A percentile compares a stretch with the other conserved stretches of the same genome.
Evolutionary conservation across 2,797 vertebrate species (phyloP).

Genomic region (Myiothlypis chrysogaster): DNA sequence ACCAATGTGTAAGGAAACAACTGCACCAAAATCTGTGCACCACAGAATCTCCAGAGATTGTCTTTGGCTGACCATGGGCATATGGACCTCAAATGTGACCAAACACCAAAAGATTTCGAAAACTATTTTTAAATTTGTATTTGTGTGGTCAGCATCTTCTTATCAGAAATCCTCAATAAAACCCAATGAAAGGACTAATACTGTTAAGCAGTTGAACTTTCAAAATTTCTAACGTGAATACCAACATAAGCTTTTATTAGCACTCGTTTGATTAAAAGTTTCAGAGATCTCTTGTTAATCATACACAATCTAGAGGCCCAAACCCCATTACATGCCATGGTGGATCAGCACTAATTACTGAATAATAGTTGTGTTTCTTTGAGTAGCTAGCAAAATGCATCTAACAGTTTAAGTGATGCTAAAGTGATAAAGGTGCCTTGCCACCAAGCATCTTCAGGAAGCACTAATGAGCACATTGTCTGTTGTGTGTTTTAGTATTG

Average conservation of each 20-base stretch:
- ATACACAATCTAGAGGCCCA: not conserved
- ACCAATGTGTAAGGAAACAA: not conserved
- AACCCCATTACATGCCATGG: not conserved
- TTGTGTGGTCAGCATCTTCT: not conserved
- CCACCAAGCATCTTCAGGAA: not conserved
- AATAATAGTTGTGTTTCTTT: not conserved
- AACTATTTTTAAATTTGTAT: not conserved
- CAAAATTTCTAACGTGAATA: not conserved
- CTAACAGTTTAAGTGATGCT: not conserved
- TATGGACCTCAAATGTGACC: not conserved
- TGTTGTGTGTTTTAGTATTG: not conserved
- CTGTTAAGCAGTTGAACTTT: not conserved
- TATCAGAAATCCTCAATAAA: not conserved
- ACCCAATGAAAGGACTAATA: not conserved
- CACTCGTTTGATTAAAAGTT: not conserved
- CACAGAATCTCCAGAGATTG: not conserved
- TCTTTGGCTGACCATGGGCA: not conserved
- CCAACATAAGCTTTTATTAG: not conserved
- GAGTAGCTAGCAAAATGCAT: not conserved
- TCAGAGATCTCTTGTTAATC: not conserved
- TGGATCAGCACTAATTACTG: not conserved
- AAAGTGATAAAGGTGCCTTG: not conserved
- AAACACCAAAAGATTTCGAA: not conserved
- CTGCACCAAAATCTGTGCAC: not conserved
- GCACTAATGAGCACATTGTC: not conserved